Evolutionary conservation across 2,888 invertebrate genomes (phyloP).

Genomic region (Chrysina gloriosa): DNA sequence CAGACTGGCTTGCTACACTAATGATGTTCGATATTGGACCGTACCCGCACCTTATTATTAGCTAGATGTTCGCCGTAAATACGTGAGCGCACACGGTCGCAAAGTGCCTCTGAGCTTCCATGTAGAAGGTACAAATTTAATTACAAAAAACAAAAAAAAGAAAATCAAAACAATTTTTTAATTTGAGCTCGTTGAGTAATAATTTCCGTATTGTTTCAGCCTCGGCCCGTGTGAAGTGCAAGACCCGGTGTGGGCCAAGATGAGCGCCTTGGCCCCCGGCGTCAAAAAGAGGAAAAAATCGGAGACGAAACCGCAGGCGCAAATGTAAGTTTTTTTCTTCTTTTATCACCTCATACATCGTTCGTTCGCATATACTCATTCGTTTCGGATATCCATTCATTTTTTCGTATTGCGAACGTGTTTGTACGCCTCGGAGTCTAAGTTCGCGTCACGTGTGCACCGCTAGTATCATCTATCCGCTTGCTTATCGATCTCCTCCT

Average conservation of each 20-base stretch:
- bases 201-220: conserved; percentile 71
- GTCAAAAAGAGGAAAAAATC: conserved; percentile 73
- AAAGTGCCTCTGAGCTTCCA: neutral
- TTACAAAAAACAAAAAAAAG: neutral
- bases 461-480: neutral
- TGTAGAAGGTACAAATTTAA: neutral
- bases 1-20: conserved; percentile 25
- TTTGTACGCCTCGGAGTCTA: no score
- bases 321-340: conserved; percentile 67
- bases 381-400: no score
- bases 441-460: neutral
- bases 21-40: conserved; percentile 16
- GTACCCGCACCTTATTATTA: conserved; percentile 3
- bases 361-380: no score
- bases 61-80: neutral
- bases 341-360: neutral
- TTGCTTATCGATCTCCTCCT: conserved; percentile 4
- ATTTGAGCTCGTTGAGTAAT: neutral
- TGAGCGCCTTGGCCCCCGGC: conserved; percentile 79
- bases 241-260: conserved; percentile 88
- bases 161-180: neutral
- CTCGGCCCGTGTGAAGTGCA: conserved; percentile 92
- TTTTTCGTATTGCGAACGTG: no score
- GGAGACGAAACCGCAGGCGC: conserved; percentile 73
- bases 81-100: neutral